Percentiles rank a stretch among this genome's conserved stretches.
Conservation (phyloP, 2,113 vertebrate species). For the Chascanopsetta lugubris region DNA sequence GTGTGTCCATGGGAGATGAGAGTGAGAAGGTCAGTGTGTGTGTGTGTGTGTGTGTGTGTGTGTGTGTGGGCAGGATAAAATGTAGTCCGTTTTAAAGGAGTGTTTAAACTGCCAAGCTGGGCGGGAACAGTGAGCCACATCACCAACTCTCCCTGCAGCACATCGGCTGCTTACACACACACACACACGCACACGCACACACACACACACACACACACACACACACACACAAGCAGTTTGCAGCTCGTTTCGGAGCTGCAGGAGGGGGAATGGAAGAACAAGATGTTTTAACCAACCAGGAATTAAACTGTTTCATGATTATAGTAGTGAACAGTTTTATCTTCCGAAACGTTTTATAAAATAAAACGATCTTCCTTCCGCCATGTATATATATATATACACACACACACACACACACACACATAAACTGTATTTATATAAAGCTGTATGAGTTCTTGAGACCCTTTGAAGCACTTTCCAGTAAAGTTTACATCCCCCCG, state of each 20-base stretch:
- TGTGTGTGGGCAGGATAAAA: slow-evolving; percentile 66
- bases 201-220: slow-evolving; percentile 25
- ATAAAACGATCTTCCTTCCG: too few relatives aligned
- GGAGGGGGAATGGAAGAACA: slow-evolving; percentile 15
- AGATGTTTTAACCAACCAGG: background rate
- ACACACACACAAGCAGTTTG: slow-evolving; percentile 31
- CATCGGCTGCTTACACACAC: too few relatives aligned
- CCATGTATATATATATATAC: too few relatives aligned
- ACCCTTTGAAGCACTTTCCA: too few relatives aligned
- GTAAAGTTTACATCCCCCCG: too few relatives aligned
- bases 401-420: too few relatives aligned
- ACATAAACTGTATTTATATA: too few relatives aligned
- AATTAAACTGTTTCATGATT: too few relatives aligned
- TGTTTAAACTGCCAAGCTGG: slow-evolving; percentile 49
- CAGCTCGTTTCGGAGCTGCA: slow-evolving; percentile 45
- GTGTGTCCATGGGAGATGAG: slow-evolving; percentile 28
- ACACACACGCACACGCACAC: slow-evolving; percentile 22
- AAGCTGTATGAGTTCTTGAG: too few relatives aligned
- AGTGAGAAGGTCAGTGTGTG: slow-evolving; percentile 53
- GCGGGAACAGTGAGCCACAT: slow-evolving; percentile 36
- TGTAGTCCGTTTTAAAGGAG: slow-evolving; percentile 36
- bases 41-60: too few relatives aligned
- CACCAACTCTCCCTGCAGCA: slow-evolving; percentile 9
- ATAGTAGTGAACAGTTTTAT: too few relatives aligned
- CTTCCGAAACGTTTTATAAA: too few relatives aligned